These are phyloP conservation scores for Stenodema calcarata DNA, from an alignment of 2,888 invertebrate species.

Conservation along the genomic window DNA sequence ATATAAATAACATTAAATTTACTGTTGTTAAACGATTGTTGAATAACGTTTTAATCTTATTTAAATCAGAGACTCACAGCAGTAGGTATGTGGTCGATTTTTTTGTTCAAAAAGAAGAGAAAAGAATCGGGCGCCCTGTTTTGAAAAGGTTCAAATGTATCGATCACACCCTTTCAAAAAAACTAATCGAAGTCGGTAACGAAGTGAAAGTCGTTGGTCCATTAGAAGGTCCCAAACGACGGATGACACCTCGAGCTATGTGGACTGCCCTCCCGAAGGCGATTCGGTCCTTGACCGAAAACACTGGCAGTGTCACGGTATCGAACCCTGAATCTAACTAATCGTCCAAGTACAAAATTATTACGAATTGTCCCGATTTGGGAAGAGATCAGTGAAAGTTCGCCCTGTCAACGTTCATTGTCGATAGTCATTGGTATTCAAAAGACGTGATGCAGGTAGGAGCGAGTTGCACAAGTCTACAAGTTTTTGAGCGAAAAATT, in stretches of 20 bases:
- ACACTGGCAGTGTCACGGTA: not conserved
- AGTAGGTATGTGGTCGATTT: not conserved
- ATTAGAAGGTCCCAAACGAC: not conserved
- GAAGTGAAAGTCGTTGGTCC: not conserved
- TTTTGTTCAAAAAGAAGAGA: not conserved
- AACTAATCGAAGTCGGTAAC: not conserved
- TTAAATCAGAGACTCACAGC: not conserved
- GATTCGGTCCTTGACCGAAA: not conserved
- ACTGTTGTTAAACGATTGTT: not conserved
- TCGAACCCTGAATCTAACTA: not conserved
- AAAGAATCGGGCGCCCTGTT: not conserved
- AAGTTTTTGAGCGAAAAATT: not conserved
- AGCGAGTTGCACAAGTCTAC: not conserved
- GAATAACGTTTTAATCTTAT: not conserved
- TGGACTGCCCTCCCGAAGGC: not conserved
- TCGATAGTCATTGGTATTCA: not conserved
- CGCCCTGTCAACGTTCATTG: not conserved
- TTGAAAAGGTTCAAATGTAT: not conserved
- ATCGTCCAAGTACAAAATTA: not conserved
- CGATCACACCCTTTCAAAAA: not conserved
- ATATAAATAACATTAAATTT: not conserved
- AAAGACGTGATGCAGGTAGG: not conserved
- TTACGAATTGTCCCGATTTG: not conserved
- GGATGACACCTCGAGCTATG: not conserved
- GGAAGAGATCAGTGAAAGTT: not conserved